Evolutionary conservation across 2,113 vertebrate species (phyloP), one percentile per base, ranked within the genome.

Genomic region (Piprites chloris): DNA sequence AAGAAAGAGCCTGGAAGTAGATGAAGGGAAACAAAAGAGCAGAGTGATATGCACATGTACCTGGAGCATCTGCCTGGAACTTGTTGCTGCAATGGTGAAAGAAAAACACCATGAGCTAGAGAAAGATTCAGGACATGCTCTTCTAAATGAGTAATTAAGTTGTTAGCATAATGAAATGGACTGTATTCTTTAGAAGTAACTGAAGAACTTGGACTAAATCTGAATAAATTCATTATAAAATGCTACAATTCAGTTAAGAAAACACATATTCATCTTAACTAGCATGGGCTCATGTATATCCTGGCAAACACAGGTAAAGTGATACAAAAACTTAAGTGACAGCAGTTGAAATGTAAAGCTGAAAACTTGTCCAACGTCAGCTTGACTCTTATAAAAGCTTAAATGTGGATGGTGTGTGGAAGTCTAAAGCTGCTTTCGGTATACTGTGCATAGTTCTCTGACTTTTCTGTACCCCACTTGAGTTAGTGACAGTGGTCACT

Each of bases 331-430:
- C 65, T 97, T 95, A 97, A 94, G 61, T 77, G 87, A 96, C 67
- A 93, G 90, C 92, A 96, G 62, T 83, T 96, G 62, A 62, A 96
- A 93, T 86, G 71, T 87, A 95, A 97, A 96, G 95, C 91, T 47
- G 91, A 87, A 87, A 94, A 71, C 30, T 80, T 56, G 62, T 92
- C 92, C 63, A 92, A 13, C 39, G 30, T 9, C 16, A 83, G 17
- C 30, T 89, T 53, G 87, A 90, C 78, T 87, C 66, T 71, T 35
- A 17, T 21, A 17, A 12, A 46, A 84, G 20, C 7, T 39, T 65
- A 82, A 79, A 52, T 3, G 0, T 12, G 39, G 24, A 15, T 66
- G 13, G 3, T 39, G 26, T 14, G 5, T 35, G 20, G 33, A 67
- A 74, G 12, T 39, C 59, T 58, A 56, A 46, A 7, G 24, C 44